These are phyloP conservation scores for Leistus spinibarbis DNA, from an alignment of 2,888 invertebrate genomes.

Conservation along the genomic window DNA sequence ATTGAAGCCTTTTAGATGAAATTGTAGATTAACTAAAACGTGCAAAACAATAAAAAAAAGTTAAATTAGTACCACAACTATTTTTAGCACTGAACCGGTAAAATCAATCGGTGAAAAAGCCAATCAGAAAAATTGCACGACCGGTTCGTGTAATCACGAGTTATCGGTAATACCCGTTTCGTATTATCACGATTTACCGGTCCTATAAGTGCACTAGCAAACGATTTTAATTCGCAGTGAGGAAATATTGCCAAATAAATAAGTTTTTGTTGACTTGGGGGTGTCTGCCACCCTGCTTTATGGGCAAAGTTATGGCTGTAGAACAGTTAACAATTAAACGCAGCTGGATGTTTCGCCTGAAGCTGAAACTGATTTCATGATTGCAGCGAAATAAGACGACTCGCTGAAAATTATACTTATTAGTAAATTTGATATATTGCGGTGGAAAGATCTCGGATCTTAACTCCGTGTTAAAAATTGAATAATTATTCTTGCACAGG, in stretches of 20 bases:
- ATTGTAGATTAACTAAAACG: too few species aligned
- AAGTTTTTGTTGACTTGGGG: neutral
- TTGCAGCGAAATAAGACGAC: slow-evolving; percentile 15
- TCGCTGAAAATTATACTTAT: slow-evolving; percentile 33
- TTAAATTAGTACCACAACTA: too few species aligned
- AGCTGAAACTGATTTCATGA: slow-evolving; percentile 17
- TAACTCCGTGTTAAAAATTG: neutral
- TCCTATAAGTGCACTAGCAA: neutral
- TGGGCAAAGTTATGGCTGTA: neutral
- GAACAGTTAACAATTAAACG: neutral
- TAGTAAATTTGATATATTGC: slow-evolving; percentile 27
- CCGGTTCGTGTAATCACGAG: neutral
- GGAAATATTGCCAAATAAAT: too few species aligned
- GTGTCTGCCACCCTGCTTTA: neutral
- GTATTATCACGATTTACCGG: neutral
- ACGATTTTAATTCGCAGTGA: too few species aligned
- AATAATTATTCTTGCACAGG: neutral
- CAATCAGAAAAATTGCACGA: neutral
- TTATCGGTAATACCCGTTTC: too few species aligned
- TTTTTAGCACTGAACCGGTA: neutral
- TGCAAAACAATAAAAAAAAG: too few species aligned
- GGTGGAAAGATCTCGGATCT: neutral
- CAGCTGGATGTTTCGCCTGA: neutral
- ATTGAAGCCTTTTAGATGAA: too few species aligned
- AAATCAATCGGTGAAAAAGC: neutral